These are phyloP conservation scores for Drosophila helvetica DNA, from an alignment of 2,888 invertebrate species.

Conservation along the genomic window DNA sequence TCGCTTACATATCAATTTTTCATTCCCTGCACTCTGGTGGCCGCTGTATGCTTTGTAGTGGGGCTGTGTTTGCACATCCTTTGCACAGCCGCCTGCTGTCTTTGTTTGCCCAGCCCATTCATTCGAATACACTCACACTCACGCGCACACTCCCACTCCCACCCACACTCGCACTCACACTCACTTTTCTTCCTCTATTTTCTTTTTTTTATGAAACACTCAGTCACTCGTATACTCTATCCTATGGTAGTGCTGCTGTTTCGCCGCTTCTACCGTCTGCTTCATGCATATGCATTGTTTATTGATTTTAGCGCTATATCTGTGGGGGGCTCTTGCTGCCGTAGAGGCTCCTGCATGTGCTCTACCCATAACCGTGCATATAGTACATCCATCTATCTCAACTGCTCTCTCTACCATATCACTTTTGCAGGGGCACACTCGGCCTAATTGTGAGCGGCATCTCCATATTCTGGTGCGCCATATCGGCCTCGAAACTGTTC, in stretches of 20 bases:
- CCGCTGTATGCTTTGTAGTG: constrained; percentile 54
- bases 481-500: constrained; percentile 91
- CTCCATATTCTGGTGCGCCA: constrained; percentile 89
- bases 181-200: constrained; percentile 16
- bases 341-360: too few species aligned
- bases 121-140: constrained; percentile 53
- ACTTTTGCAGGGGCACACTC: constrained; percentile 85
- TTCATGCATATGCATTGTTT: constrained; percentile 77
- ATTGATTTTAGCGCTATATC: constrained; percentile 63
- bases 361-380: neutral
- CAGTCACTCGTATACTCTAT: constrained; percentile 48
- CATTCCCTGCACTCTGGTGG: constrained; percentile 38
- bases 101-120: constrained; percentile 73
- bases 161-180: constrained; percentile 5
- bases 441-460: constrained; percentile 86
- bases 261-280: constrained; percentile 35
- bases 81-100: constrained; percentile 65
- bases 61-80: constrained; percentile 63
- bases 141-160: constrained; percentile 1
- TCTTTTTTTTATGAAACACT: constrained; percentile 47
- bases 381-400: constrained; percentile 7
- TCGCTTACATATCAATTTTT: constrained; percentile 50
- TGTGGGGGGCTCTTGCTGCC: constrained; percentile 1
- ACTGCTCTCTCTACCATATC: constrained; percentile 41
- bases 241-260: constrained; percentile 13